Conservation (phyloP, 2,797 vertebrate species). For the Microctenopoma lineatum region DNA sequence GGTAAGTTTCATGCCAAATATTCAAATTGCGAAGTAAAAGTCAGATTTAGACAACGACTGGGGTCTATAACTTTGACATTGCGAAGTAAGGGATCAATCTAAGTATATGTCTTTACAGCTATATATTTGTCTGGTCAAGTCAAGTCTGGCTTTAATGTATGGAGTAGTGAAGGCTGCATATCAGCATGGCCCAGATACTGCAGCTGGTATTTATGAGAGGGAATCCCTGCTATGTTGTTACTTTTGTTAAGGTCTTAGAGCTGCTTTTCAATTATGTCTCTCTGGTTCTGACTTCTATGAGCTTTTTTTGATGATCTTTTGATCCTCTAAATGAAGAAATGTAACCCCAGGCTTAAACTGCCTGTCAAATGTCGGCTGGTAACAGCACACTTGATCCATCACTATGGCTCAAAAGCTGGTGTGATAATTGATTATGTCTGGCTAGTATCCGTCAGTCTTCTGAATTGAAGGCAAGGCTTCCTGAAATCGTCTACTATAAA, state of each 20-base stretch:
- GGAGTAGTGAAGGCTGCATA: conserved; percentile 41
- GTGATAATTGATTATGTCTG: conserved; percentile 50
- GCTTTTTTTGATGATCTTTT: conserved; percentile 33
- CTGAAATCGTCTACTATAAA: conserved; percentile 26
- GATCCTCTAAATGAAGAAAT: conserved; percentile 44
- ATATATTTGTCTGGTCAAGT: conserved; percentile 13
- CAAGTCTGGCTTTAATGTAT: conserved; percentile 35
- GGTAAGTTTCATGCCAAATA: conserved; percentile 69
- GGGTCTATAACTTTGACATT: too few species aligned
- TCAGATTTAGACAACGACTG: background rate
- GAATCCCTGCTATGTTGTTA: conserved; percentile 53
- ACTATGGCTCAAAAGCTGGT: conserved; percentile 32
- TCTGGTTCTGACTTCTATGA: conserved; percentile 18
- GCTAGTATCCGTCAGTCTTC: conserved; percentile 19
- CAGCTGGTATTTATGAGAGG: conserved; percentile 50
- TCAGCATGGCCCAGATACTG: conserved; percentile 29
- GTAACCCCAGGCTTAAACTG: conserved; percentile 50
- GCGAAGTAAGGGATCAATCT: too few species aligned
- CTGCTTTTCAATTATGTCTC: conserved; percentile 37
- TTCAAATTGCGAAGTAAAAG: conserved; percentile 11
- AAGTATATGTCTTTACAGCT: conserved; percentile 9
- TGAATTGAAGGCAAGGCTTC: conserved; percentile 23
- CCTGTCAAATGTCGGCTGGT: conserved; percentile 5
- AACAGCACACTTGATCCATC: conserved; percentile 40
- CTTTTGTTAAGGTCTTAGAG: conserved; percentile 62